Evolutionary conservation across 2,888 invertebrate species (phyloP).

Genomic region (Sepiola atlantica): DNA sequence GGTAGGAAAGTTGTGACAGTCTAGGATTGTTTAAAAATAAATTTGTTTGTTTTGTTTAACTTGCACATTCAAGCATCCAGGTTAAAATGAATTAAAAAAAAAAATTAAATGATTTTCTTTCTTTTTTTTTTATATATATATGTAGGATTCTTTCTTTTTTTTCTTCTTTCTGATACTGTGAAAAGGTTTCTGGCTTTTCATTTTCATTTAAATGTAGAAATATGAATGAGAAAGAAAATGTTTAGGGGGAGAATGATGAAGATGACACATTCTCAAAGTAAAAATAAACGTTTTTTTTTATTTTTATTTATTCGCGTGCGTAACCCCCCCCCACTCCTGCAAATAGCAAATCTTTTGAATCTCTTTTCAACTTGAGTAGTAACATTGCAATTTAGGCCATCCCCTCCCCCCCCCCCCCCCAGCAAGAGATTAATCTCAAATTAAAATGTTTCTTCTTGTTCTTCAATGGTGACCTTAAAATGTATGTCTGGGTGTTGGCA

Average conservation of each 20-base stretch:
- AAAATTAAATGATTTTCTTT: constrained; percentile 32
- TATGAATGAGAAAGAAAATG: not conserved
- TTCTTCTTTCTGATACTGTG: not conserved
- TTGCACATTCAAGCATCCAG: not conserved
- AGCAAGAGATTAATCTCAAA: not conserved
- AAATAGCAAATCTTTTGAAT: not conserved
- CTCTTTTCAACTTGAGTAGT: not conserved
- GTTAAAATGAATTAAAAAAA: not conserved
- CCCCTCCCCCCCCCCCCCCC: not conserved
- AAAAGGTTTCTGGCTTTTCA: not conserved
- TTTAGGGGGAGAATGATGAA: no score
- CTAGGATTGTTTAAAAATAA: not conserved
- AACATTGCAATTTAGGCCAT: not conserved
- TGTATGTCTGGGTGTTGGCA: not conserved
- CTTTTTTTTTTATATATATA: not conserved
- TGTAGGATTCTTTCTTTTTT: no score
- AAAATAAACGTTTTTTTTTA: not conserved
- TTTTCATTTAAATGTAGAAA: not conserved
- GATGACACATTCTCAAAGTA: constrained; percentile 10
- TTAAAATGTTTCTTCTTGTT: not conserved
- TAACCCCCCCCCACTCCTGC: not conserved
- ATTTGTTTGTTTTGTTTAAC: no score
- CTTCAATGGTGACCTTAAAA: not conserved
- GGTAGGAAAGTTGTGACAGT: not conserved
- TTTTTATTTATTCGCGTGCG: not conserved